phyloP scores from a whole-genome alignment of 2,888 invertebrate species.

The Pomacea canaliculata region DNA sequence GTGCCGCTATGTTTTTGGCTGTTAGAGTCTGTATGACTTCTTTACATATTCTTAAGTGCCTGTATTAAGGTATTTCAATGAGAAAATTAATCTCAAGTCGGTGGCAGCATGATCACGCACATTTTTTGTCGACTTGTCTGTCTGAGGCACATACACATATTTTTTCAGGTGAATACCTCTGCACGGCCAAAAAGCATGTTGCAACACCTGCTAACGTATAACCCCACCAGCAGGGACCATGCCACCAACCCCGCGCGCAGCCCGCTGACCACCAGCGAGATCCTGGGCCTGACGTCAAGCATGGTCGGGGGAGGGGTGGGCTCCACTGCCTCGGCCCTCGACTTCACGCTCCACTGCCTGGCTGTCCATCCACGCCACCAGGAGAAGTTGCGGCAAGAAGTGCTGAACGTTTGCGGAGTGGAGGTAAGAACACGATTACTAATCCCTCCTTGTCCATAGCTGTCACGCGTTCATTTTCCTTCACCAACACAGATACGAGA shows the following conservation, averaged over 20 bases:
- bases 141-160: no score
- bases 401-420: neutral
- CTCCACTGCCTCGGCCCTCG: slow-evolving; percentile 19
- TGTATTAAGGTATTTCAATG: no score
- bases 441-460: no score
- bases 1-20: no score
- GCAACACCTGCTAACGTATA: neutral
- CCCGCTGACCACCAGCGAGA: slow-evolving; percentile 7
- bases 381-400: slow-evolving; percentile 14
- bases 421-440: neutral
- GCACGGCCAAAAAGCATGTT: neutral
- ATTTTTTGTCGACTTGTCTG: no score
- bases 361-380: slow-evolving; percentile 23
- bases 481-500: no score
- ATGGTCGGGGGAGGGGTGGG: slow-evolving; percentile 29
- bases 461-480: no score
- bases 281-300: slow-evolving; percentile 26
- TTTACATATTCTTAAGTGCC: no score
- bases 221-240: neutral
- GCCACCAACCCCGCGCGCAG: neutral
- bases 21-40: no score
- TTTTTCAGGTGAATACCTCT: no score
- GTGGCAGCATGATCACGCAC: no score
- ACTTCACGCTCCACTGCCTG: slow-evolving; percentile 26
- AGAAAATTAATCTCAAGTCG: no score